Percentiles rank a stretch among this genome's conserved stretches.
phyloP scores from a whole-genome alignment of 2,888 invertebrate genomes.

The Trachelus stipa region DNA sequence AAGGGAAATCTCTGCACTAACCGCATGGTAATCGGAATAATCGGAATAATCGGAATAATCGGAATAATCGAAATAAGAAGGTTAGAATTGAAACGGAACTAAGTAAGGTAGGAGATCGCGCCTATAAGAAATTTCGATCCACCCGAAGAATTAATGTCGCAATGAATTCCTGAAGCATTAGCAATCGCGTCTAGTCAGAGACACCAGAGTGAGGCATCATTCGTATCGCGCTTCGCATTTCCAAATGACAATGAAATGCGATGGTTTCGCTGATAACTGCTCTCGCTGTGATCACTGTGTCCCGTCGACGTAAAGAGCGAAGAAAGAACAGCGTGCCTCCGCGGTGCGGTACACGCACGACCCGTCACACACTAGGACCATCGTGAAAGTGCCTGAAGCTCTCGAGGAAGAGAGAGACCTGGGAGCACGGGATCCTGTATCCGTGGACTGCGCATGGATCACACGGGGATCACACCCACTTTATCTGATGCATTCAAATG shows the following conservation, averaged over 20 bases:
- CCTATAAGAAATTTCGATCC: too few species aligned
- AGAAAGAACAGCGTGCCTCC: neutral
- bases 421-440: neutral
- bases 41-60: too few species aligned
- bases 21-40: too few species aligned
- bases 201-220: neutral
- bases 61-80: too few species aligned
- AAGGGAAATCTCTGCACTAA: too few species aligned
- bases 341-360: too few species aligned
- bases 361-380: neutral
- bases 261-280: slow-evolving; percentile 26
- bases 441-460: too few species aligned
- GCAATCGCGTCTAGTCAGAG: neutral
- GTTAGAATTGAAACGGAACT: too few species aligned
- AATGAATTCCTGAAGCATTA: too few species aligned
- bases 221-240: neutral
- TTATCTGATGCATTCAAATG: slow-evolving; percentile 28
- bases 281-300: neutral
- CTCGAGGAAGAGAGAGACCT: slow-evolving; percentile 10
- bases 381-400: slow-evolving; percentile 1
- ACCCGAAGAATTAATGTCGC: too few species aligned
- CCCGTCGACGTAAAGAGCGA: too few species aligned
- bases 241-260: slow-evolving; percentile 23
- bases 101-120: too few species aligned
- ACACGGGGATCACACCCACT: slow-evolving; percentile 30